A percentile compares a stretch with the other conserved stretches of the same genome.
phyloP scores from a whole-genome alignment of 37 sponge, comb jelly and placozoan genomes.

The Axinella damicornis region DNA sequence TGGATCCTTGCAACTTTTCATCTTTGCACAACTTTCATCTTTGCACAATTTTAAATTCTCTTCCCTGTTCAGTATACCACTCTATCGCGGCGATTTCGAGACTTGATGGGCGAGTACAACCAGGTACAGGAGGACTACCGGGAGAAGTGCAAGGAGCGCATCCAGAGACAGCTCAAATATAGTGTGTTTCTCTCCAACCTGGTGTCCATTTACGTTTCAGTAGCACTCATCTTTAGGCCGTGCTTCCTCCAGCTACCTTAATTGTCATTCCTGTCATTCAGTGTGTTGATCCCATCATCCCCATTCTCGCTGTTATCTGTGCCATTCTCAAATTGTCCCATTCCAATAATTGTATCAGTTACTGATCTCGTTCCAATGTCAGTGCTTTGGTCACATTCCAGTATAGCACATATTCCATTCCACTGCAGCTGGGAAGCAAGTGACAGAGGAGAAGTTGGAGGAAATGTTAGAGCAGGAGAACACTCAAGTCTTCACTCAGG shows the following conservation, averaged over 20 bases:
- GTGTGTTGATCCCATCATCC: too few species aligned
- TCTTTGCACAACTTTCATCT: not conserved
- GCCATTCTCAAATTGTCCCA: too few species aligned
- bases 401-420: too few species aligned
- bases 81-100: constrained; percentile 47
- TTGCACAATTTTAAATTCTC: not conserved
- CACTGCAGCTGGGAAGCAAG: constrained; percentile 26
- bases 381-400: too few species aligned
- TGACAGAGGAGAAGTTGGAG: constrained; percentile 66
- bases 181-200: not conserved
- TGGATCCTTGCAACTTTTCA: not conserved
- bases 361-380: too few species aligned
- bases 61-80: constrained; percentile 26
- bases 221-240: too few species aligned
- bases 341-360: not conserved
- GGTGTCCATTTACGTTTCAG: too few species aligned
- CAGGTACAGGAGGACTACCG: constrained; percentile 73
- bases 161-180: constrained; percentile 63
- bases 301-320: too few species aligned
- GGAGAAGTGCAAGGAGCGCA: constrained; percentile 71
- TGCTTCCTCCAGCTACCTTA: too few species aligned
- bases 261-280: too few species aligned
- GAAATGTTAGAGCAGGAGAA: constrained; percentile 66
- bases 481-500: constrained; percentile 64
- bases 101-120: constrained; percentile 76